Evolutionary conservation across 1,140 invertebrate genomes (phyloP).

Genomic region (Leptinotarsa defecta): DNA sequence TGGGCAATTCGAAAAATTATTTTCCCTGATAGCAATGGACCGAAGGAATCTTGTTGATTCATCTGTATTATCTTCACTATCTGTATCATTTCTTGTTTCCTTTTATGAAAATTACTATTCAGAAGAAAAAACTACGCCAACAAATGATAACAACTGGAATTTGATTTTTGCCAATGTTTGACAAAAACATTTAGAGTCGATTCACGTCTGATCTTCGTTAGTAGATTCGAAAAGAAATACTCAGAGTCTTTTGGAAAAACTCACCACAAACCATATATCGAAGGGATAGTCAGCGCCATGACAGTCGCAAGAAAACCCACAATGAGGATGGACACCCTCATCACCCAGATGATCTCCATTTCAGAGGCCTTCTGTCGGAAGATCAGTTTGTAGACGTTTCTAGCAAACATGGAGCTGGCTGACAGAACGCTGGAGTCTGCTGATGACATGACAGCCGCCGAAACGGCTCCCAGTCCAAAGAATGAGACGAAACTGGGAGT

Average conservation of each 20-base stretch:
- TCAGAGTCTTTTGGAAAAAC: conserved; percentile 38
- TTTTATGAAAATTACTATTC: too few relatives aligned
- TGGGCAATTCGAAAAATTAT: too few relatives aligned
- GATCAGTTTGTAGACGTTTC: conserved; percentile 96
- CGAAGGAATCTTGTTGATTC: too few relatives aligned
- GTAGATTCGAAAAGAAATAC: too few relatives aligned
- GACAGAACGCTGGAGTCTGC: conserved; percentile 96
- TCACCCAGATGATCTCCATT: conserved; percentile 97
- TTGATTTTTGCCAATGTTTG: too few relatives aligned
- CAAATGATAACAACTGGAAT: too few relatives aligned
- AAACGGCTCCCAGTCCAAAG: conserved; percentile 96
- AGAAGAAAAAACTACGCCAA: too few relatives aligned
- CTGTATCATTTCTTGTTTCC: too few relatives aligned
- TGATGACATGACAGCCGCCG: conserved; percentile 97
- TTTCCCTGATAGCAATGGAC: too few relatives aligned
- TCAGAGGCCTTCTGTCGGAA: conserved; percentile 93
- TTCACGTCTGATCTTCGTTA: too few relatives aligned
- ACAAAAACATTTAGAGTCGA: too few relatives aligned
- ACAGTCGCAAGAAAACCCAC: conserved; percentile 90
- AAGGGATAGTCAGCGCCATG: conserved; percentile 95
- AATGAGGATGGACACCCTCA: conserved; percentile 91
- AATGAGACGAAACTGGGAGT: conserved; percentile 94
- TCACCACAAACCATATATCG: conserved; percentile 96
- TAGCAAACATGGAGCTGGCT: conserved; percentile 96
- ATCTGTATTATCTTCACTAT: too few relatives aligned